These are phyloP conservation scores for Ichneumoninae sp. DNA, from an alignment of 2,888 invertebrate species.

Conservation along the genomic window DNA sequence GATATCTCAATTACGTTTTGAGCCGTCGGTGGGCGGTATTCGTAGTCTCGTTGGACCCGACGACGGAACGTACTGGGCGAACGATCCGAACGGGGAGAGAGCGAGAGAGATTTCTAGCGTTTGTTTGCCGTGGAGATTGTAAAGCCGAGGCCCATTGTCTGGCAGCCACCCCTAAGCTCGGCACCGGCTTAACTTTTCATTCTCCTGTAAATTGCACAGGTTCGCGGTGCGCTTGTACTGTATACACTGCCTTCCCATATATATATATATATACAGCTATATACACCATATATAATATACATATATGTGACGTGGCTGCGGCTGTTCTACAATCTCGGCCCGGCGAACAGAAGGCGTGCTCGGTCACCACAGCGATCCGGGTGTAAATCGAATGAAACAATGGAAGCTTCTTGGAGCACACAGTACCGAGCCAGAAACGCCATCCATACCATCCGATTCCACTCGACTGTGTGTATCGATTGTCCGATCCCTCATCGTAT, in stretches of 20 bases:
- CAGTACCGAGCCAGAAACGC: background rate
- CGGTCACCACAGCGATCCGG: constrained; percentile 62
- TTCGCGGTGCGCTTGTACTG: constrained; percentile 70
- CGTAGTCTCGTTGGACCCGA: constrained; percentile 13
- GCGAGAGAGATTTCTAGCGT: constrained; percentile 70
- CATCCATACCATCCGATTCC: background rate
- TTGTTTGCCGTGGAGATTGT: constrained; percentile 84
- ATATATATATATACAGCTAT: constrained; percentile 3
- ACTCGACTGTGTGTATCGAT: background rate
- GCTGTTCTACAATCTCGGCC: constrained; percentile 35
- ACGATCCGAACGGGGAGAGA: constrained; percentile 33
- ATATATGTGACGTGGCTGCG: constrained; percentile 73
- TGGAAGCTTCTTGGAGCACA: constrained; percentile 68
- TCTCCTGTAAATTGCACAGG: constrained; percentile 83
- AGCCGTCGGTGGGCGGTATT: constrained; percentile 10
- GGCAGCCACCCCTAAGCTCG: constrained; percentile 80
- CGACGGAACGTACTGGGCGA: constrained; percentile 27
- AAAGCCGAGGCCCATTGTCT: constrained; percentile 78
- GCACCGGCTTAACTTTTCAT: constrained; percentile 83
- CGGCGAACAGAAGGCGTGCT: constrained; percentile 21
- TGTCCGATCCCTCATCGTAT: background rate
- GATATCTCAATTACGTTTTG: constrained; percentile 84
- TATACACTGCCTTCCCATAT: background rate
- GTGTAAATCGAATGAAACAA: constrained; percentile 83
- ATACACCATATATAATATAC: background rate